Evolutionary conservation across 2,797 vertebrate genomes (phyloP).

Genomic region (Philypnodon macrostomus): DNA sequence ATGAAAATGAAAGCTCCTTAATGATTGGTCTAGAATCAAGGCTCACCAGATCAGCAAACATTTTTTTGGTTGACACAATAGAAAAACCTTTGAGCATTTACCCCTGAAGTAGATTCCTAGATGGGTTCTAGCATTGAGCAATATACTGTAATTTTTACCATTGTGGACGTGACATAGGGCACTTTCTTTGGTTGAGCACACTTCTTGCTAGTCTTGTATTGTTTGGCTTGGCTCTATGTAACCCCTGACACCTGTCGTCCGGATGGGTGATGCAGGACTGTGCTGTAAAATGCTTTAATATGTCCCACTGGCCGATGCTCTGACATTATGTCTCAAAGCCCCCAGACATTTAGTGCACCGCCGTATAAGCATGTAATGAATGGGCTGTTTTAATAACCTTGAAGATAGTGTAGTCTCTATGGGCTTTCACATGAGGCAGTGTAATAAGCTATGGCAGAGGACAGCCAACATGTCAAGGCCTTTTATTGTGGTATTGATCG

Average conservation of each 20-base stretch:
- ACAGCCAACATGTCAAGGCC: conserved; percentile 23
- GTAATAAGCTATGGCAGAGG: conserved; percentile 9
- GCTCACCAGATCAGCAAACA: too few relatives aligned
- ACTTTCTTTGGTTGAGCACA: too few relatives aligned
- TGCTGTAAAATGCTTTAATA: conserved; percentile 2
- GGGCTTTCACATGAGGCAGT: conserved; percentile 1
- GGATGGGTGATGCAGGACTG: neutral
- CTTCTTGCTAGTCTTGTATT: too few relatives aligned
- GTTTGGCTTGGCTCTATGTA: neutral
- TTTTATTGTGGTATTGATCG: conserved; percentile 41
- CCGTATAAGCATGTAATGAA: neutral
- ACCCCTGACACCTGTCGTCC: neutral
- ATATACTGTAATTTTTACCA: too few relatives aligned
- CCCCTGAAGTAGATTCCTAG: too few relatives aligned
- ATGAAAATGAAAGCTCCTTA: too few relatives aligned
- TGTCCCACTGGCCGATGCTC: neutral
- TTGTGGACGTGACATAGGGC: too few relatives aligned
- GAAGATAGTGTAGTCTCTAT: neutral
- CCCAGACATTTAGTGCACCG: neutral
- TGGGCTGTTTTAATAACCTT: conserved; percentile 5
- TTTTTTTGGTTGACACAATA: too few relatives aligned
- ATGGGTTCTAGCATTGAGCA: too few relatives aligned
- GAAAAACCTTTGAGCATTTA: too few relatives aligned
- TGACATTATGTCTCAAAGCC: neutral
- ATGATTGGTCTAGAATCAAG: too few relatives aligned